These are phyloP conservation scores for Drosophila novamexicana DNA, from an alignment of 1,140 invertebrate species.

Conservation along the genomic window DNA sequence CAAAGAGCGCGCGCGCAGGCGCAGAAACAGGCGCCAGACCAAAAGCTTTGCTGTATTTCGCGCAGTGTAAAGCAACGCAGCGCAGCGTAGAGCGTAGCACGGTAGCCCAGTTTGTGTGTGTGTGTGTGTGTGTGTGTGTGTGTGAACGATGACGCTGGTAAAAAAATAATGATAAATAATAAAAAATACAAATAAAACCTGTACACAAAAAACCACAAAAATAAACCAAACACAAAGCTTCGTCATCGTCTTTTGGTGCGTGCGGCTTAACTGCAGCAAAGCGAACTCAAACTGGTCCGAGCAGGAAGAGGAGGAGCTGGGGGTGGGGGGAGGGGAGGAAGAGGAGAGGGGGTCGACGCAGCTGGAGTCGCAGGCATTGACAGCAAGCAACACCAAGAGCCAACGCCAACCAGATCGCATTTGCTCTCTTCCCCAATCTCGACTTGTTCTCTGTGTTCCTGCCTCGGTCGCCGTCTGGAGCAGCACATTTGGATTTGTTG, in stretches of 20 bases:
- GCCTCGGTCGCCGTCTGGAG: too few relatives aligned
- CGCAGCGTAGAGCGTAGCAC: conserved; percentile 61
- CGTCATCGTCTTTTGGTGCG: conserved; percentile 67
- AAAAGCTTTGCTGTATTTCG: conserved; percentile 43
- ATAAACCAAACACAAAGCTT: conserved; percentile 72
- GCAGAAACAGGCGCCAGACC: conserved; percentile 8
- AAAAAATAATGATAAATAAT: conserved; percentile 78
- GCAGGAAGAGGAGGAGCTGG: background rate
- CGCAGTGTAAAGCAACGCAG: conserved; percentile 54
- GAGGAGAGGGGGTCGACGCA: conserved; percentile 30
- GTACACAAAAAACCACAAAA: conserved; percentile 60
- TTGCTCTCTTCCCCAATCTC: background rate
- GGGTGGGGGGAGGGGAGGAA: conserved; percentile 7
- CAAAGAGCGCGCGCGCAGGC: conserved; percentile 49
- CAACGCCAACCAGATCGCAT: conserved; percentile 39
- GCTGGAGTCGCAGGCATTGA: conserved; percentile 48
- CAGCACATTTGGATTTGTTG: too few relatives aligned
- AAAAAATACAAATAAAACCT: conserved; percentile 76
- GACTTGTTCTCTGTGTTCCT: background rate
- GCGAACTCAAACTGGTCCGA: conserved; percentile 65
- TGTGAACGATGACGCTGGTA: conserved; percentile 73
- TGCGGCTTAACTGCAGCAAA: conserved; percentile 73
- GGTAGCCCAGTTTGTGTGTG: conserved; percentile 62
- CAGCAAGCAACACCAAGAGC: conserved; percentile 41
- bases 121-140: conserved; percentile 34